Evolutionary conservation across 2,113 vertebrate species (phyloP), one percentile per base, ranked within the genome.

Genomic region (Ammodytes marinus): DNA sequence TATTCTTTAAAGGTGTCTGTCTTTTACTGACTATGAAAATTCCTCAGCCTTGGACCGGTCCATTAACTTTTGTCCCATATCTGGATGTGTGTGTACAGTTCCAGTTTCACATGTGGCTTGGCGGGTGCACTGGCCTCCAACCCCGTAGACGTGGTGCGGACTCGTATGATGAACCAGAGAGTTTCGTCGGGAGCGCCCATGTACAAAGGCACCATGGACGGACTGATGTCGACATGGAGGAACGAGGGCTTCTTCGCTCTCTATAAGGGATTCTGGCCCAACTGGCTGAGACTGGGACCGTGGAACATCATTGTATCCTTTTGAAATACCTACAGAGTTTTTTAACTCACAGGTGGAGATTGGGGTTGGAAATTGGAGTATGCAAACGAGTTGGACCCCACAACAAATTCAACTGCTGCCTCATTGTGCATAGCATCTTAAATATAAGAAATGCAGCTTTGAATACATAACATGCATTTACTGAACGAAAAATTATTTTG

Each of bases 291-390:
- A 61, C 95, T 99, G 1, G 98, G 98, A 3, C 98, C 98, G 8
- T 99, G 98, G 98, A 99, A 99, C 93, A 99, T 99, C 94, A 99
- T 99, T 0, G 97, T 99, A 99, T 99, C 98, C 97, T 99, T 45
- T 9, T 27, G 27, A 27, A 27, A 49, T 54, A 47, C 14, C 8
- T 5, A 12, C 35, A 40, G 27, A 27, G 27, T 27, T 27, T 27
- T 27, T 27, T n/a, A n/a, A 27, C 27, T 19, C 4, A 40, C 53
- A 42, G 43, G 12, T 14, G 27, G 27, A 27, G 27, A 27, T 27
- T 27, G 2, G 27, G 27, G 27, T 27, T 27, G 27, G 27, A 2
- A 1, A 27, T 27, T 27, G 27, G 27, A 27, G 27, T 27, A 27
- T 27, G 27, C 27, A 27, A 27, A 27, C 27, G 2, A 27, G 27